phyloP scores from a whole-genome alignment of 1,140 invertebrate species.

The Centruroides sculpturatus region DNA sequence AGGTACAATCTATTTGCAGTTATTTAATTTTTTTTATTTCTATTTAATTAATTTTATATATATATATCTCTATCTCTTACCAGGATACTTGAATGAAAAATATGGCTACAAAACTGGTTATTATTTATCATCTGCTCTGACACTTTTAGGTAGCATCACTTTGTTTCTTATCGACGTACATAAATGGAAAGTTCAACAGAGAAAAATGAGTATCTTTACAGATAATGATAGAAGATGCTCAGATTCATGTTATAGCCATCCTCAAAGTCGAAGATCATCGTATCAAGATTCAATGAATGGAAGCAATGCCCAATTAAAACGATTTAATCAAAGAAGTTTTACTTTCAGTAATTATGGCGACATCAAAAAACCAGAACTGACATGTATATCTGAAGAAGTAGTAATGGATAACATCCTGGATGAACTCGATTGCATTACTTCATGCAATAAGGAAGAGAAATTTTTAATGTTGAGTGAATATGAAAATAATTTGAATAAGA shows the following conservation, averaged over 20 bases:
- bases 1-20: constrained; percentile 19
- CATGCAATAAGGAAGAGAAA: constrained; percentile 65
- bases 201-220: not conserved
- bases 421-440: constrained; percentile 51
- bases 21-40: no score
- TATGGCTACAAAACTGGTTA: constrained; percentile 54
- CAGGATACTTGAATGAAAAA: constrained; percentile 60
- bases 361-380: constrained; percentile 40
- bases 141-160: constrained; percentile 55
- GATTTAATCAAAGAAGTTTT: not conserved
- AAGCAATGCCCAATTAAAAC: not conserved
- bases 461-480: constrained; percentile 73
- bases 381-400: constrained; percentile 57
- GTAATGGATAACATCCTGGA: constrained; percentile 19
- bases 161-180: constrained; percentile 68
- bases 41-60: no score
- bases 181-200: constrained; percentile 28
- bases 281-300: not conserved
- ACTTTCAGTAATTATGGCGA: constrained; percentile 3
- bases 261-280: not conserved
- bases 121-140: constrained; percentile 61
- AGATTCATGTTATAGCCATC: not conserved
- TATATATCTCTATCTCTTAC: not conserved
- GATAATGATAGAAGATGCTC: not conserved
- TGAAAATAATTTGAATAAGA: constrained; percentile 39